Evolutionary conservation across 2,113 vertebrate species (phyloP), one percentile per base, ranked within the genome.

Genomic region (Atrichornis clamosus): DNA sequence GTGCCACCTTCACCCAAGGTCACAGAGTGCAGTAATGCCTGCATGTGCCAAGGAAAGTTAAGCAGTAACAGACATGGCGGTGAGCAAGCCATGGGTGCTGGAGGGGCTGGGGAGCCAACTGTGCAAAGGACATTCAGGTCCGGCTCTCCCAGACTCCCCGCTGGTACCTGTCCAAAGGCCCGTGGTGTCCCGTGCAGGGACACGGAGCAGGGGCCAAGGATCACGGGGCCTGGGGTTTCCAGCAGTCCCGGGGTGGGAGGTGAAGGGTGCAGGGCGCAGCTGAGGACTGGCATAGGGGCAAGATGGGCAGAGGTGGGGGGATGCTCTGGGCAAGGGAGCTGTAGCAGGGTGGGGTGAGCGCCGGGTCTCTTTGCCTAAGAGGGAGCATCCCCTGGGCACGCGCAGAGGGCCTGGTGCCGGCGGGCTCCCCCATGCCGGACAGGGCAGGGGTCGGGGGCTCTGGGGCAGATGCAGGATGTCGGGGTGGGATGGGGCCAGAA

Each of bases 11-110:
- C 1, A 2, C 15, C 47, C 58, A 32, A 69, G 79, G 75, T 79
- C 58, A 33, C 0, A 0, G 37, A 28, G 7, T 26, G 62, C 72
- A 16, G n/a, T 2, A 11, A 5, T 2, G 9, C 33, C 27, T 41
- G 33, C 49, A 22, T 10, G 22, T n/a, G 59, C 20, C 18, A 8
- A 59, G 59, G 22, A 46, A 42, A 52, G 58, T 72, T 74, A 73
- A 94, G 64, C 62, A 85, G 37, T 88, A 69, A 74, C 63, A 18
- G 30, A 70, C 35, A 32, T 22, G 49, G 37, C 2, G 2, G 39
- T 20, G 55, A 58, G 55, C 10, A 20, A 74, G 17, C 6, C 2
- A 4, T 2, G 1, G 6, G 26, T 2, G 7, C 42, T 30, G n/a
- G 16, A n/a, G 46, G 5, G 35, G 15, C 22, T 8, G 5, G 8